Base-by-base conservation (phyloP, 1,140 invertebrate genomes). In the Drosophila nannoptera region DNA sequence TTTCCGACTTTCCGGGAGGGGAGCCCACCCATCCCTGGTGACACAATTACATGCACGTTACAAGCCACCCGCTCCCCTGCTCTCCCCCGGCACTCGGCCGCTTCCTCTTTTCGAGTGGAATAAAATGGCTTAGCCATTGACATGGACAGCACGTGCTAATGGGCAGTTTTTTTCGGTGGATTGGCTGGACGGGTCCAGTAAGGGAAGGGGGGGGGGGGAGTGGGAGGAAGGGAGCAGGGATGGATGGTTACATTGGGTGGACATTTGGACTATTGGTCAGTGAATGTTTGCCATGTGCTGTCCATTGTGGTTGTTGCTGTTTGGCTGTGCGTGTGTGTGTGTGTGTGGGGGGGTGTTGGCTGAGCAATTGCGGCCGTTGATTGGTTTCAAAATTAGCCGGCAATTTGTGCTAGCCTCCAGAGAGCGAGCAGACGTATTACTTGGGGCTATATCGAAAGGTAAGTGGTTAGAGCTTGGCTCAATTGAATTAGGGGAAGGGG, bases 11-110 rank as follows among this genome's bases (percentile, higher is more conserved):
- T 22, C 22, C 69, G 73, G 49, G n/a, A n/a, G n/a, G n/a, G n/a
- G n/a, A n/a, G n/a, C n/a, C n/a, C n/a, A 42, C 48, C 42, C 59
- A 36, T 76, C 75, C 62, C 73, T 56, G 69, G 81, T 67, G 78
- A 84, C 81, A 80, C 81, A 84, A 83, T 84, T 83, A 83, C 80
- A 84, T 73, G 76, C 80, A 70, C 76, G 76, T 62, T 80, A n/a
- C n/a, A n/a, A n/a, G n/a, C n/a, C n/a, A n/a, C n/a, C n/a, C n/a
- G n/a, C n/a, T n/a, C n/a, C n/a, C n/a, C n/a, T n/a, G n/a, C n/a
- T n/a, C n/a, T n/a, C 35, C 4, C 33, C 6, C 35, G 12, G 12
- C 4, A 8, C 22, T 14, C n/a, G 5, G n/a, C 16, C 16, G 7
- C 45, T 29, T 32, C 36, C 32, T 4, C 45, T 50, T 38, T 55